Evolutionary conservation across 2,113 vertebrate genomes (phyloP), one percentile per base, ranked within the genome.

Genomic region (Rissa tridactyla): DNA sequence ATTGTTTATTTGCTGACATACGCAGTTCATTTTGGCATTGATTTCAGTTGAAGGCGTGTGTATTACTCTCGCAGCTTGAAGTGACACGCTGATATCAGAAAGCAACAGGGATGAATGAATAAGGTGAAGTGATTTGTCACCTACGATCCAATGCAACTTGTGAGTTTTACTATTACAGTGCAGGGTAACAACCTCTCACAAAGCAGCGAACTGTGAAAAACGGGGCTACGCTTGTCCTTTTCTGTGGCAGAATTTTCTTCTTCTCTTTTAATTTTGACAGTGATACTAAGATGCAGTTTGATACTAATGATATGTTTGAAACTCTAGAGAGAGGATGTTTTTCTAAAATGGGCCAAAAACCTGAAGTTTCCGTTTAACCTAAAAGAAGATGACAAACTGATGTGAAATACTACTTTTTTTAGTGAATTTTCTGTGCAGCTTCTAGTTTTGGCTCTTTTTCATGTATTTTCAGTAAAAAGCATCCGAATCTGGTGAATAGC

Each of bases 1-100:
- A 86, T 91, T 95, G 90, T 90, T 96, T 97, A 96, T 90, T 92
- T 95, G 96, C 96, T 96, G 95, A 96, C 93, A 95, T 90, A 92
- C 23, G 36, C 93, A 93, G 94, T 93, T 96, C 94, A 96, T 93
- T 96, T 88, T 94, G 94, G 87, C 93, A 96, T 86, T 96, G 94
- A 96, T 97, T 94, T 96, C 94, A 94, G 90, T 58, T 92, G 96
- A 97, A 95, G 95, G 93, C 17, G 0, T 44, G 88, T 84, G 87
- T 36, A 90, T 93, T 96, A 84, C 90, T 94, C 82, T 89, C 77
- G 1, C 94, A 96, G 93, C 96, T 96, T 97, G 92, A 96, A 95
- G 90, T 93, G 92, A 96, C 92, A 96, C 92, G 76, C 64, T n/a
- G 85, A 75, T 94, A 96, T 93, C 97, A 96, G 88, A 95, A 95